Evolutionary conservation across 2,888 invertebrate genomes (phyloP), one percentile per base, ranked within the genome.

Genomic region (Notodonta ziczac): DNA sequence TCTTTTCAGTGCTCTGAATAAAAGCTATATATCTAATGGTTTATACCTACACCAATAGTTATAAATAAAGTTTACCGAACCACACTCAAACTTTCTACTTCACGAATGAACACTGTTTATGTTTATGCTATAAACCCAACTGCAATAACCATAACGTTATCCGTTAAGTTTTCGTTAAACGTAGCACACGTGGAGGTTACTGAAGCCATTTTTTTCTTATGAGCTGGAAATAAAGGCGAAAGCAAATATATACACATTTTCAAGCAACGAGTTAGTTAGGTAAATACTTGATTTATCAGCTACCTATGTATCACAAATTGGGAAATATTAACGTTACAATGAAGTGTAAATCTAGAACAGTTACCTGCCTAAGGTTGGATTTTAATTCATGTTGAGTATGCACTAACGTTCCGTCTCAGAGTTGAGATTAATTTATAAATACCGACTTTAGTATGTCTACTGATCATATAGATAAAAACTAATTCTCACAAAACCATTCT

Each of bases 41-140:
- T 54, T 39, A 54, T 54, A 39, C 24, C 24, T 24, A 24, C 35
- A 39, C 54, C 54, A 54, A 54, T 54, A 54, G 39, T 54, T 54
- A 14, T 54, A 54, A 54, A 54, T 54, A 39, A 35, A 54, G n/a
- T 54, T 54, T 39, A 14, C 35, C 39, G 54, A 14, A 39, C 24
- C 24, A 12, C 12, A 52, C 54, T 14, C 35, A 54, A 54, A 54
- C 39, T 54, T 54, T 54, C 54, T 39, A 39, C 39, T 53, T 32
- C 52, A 32, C 52, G 50, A 52, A 52, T 32, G 10, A 32, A 52
- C 32, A 13, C 32, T 12, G 39, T 35, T 54, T 39, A 54, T 14
- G 39, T 54, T 12, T 54, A 35, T 7, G n/a, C 14, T 54, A 54
- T 54, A 54, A 54, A 54, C 35, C 53, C n/a, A 35, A 39, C 39